Percentiles rank a stretch among this genome's conserved stretches.
Evolutionary conservation across 2,888 invertebrate species (phyloP).

Genomic region (Rhagium mordax): DNA sequence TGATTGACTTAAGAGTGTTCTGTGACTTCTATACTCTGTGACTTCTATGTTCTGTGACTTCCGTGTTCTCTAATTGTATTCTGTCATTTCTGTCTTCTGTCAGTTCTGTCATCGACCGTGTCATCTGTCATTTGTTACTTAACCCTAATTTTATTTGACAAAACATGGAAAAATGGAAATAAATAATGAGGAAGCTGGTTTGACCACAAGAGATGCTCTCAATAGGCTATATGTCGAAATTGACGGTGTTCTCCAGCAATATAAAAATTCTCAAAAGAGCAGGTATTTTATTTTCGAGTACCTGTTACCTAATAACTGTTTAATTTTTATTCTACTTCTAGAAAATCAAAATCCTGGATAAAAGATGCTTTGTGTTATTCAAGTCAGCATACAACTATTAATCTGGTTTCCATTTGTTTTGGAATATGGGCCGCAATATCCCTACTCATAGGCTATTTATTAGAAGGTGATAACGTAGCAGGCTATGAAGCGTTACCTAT

Average conservation of each 20-base stretch:
- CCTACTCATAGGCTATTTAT: slow-evolving; percentile 67
- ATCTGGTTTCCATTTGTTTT: slow-evolving; percentile 77
- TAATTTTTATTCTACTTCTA: slow-evolving; percentile 57
- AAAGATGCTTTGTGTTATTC: slow-evolving; percentile 72
- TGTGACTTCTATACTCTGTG: no score
- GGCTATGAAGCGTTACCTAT: slow-evolving; percentile 74
- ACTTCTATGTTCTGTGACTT: no score
- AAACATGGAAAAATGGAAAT: slow-evolving; percentile 47
- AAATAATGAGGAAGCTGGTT: slow-evolving; percentile 68
- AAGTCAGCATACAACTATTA: slow-evolving; percentile 77
- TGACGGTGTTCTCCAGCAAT: slow-evolving; percentile 75
- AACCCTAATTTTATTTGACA: background rate
- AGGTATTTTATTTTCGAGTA: slow-evolving; percentile 46
- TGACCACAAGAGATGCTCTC: slow-evolving; percentile 80
- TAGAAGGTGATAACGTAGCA: slow-evolving; percentile 56
- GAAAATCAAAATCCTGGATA: slow-evolving; percentile 71
- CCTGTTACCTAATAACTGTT: slow-evolving; percentile 8
- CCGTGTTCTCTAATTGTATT: no score
- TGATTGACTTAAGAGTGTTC: no score
- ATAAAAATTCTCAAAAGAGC: slow-evolving; percentile 71
- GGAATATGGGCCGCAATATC: slow-evolving; percentile 72
- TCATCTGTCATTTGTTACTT: background rate
- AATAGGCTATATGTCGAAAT: slow-evolving; percentile 81
- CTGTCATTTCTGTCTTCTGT: no score
- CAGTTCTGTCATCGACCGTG: no score